Base-by-base conservation (phyloP, 2,113 vertebrate species). In the Neogobius melanostomus region DNA sequence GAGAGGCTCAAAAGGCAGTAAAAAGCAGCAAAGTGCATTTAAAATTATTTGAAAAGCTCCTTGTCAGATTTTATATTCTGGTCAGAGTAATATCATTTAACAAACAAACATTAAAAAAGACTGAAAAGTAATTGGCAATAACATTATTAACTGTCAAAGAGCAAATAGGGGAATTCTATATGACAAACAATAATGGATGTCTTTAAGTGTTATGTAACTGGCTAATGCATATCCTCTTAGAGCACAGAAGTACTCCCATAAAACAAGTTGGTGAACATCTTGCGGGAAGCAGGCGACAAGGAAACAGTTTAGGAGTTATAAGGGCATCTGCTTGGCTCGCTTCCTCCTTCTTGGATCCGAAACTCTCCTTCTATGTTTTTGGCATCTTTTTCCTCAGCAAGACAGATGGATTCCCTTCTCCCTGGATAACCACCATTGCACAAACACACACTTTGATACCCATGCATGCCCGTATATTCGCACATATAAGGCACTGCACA, bases 391-490 rank as follows among this genome's bases (percentile, higher is more conserved):
- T 88, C 56, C 82, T 75, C 36, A 83, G 79, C 78, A 83, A 86
- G 86, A 88, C 87, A 90, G 82, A 89, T 88, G 88, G 85, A 88
- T 89, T 84, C 79, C 71, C 74, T 82, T 83, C 79, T 87, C 87
- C 78, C 87, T 81, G 71, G 84, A 85, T 76, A 82, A 73, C 69
- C 82, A 74, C 66, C 69, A 73, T 68, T 71, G 63, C 71, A 64
- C 69, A 61, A 52, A 66, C 54, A 63, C 63, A 57, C 17, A 53
- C 54, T 43, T 36, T 66, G 51, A 49, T 36, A 45, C 68, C 47
- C 63, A 56, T 69, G 47, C 66, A 70, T 56, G 48, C 49, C 81
- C 49, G 43, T 46, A 75, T 50, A 72, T 52, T 72, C 75, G 76
- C 50, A 77, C 82, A 69, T 10, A 82, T 65, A 74, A 63, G 79